Evolutionary conservation across 2,113 vertebrate species (phyloP), one percentile per base, ranked within the genome.

Genomic region (Lophura nycthemera): DNA sequence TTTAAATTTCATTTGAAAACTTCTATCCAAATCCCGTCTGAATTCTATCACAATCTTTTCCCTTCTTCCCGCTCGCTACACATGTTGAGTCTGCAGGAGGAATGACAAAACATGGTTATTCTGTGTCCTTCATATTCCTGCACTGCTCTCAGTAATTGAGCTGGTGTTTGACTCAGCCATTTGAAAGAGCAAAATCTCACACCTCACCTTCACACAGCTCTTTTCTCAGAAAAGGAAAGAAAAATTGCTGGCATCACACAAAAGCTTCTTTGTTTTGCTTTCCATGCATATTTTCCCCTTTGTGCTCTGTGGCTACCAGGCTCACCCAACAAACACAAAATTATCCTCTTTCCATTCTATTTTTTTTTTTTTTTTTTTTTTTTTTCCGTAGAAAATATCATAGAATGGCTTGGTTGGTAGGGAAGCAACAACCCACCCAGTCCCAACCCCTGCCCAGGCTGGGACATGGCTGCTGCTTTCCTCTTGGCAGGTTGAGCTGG

Each of bases 81-180:
- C 80, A 71, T 82, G 67, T 93, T 54, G 70, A 63, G n/a, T 60
- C 79, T 56, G 89, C 80, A 40, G 65, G 71, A 94, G 50, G 77
- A 90, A 92, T 83, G 84, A 94, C 81, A 95, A 94, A 96, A 97
- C 59, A 73, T 84, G 95, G 93, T 94, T 94, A 96, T 95, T 96
- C 83, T 6, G 30, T 77, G 88, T 92, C 91, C 92, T 93, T 91
- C 90, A 52, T 63, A 82, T 94, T 83, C 96, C 84, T 3, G 3
- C 80, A 50, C 3, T 25, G 76, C 85, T 86, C 81, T 88, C 72
- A 61, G 88, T 88, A 85, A 94, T 92, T 86, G 84, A 83, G 66
- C 89, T 88, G 70, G 66, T 64, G 50, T 93, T 95, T 97, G 95
- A 93, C 88, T 96, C 83, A 84, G 83, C 21, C 43, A 1, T 91